Evolutionary conservation across 1,140 invertebrate species (phyloP).

Genomic region (Micrasema longulum): DNA sequence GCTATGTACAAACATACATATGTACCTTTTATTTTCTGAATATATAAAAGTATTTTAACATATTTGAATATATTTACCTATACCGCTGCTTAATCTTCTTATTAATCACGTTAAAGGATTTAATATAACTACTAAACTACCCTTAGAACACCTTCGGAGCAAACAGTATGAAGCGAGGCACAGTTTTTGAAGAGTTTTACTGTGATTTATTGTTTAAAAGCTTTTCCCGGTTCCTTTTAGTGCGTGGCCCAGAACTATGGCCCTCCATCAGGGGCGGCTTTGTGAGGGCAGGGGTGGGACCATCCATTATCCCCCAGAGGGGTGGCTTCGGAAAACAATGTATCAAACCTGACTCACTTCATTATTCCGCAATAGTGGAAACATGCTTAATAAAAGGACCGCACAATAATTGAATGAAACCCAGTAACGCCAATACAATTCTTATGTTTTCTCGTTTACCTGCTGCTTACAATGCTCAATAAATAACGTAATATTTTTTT

Average conservation of each 20-base stretch:
- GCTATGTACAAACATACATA: too few relatives aligned
- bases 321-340: slow-evolving; percentile 33
- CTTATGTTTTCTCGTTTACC: not conserved
- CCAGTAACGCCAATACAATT: not conserved
- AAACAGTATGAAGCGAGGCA: too few relatives aligned
- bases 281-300: not conserved
- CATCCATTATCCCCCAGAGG: slow-evolving; percentile 21
- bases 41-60: too few relatives aligned
- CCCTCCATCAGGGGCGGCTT: not conserved
- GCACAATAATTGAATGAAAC: not conserved
- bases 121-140: too few relatives aligned
- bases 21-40: too few relatives aligned
- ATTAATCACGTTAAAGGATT: too few relatives aligned
- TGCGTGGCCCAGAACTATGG: slow-evolving; percentile 39
- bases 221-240: slow-evolving; percentile 55
- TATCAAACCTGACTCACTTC: slow-evolving; percentile 35
- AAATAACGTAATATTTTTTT: too few relatives aligned
- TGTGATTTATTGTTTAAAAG: slow-evolving; percentile 54
- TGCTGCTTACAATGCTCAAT: not conserved
- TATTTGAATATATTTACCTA: too few relatives aligned
- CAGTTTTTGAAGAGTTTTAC: slow-evolving; percentile 44
- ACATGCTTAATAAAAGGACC: not conserved
- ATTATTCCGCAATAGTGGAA: slow-evolving; percentile 25
- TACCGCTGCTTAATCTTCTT: too few relatives aligned
- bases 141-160: too few relatives aligned